phyloP scores from a whole-genome alignment of 1,140 invertebrate species.

The Episyrphus balteatus region DNA sequence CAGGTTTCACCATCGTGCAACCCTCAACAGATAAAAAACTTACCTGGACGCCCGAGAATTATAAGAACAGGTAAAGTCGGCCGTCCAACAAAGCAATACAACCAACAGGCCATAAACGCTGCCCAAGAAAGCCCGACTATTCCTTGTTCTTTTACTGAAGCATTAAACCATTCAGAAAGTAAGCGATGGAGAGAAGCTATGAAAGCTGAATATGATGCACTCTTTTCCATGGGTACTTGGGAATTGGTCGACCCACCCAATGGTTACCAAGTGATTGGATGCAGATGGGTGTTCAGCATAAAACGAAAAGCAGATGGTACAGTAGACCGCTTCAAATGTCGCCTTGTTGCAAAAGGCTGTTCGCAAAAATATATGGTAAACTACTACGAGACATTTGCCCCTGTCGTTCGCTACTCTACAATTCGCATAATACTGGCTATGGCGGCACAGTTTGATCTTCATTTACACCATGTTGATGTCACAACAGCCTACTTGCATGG shows the following conservation, averaged over 20 bases:
- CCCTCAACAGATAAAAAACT: neutral
- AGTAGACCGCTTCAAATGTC: constrained; percentile 25
- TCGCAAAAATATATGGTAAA: constrained; percentile 30
- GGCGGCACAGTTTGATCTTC: constrained; percentile 16
- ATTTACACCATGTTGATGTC: constrained; percentile 29
- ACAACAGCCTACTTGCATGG: constrained; percentile 38
- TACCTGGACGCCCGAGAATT: neutral
- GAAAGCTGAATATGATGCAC: constrained; percentile 14
- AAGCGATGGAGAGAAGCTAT: constrained; percentile 22
- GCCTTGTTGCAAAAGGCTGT: constrained; percentile 35
- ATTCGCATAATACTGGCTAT: constrained; percentile 28
- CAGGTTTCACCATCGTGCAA: too few relatives aligned
- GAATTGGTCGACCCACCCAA: constrained; percentile 4
- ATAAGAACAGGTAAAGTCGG: constrained; percentile 1
- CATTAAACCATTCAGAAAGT: neutral
- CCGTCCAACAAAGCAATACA: constrained; percentile 3
- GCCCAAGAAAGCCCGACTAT: neutral
- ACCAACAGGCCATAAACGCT: neutral
- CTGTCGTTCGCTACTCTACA: constrained; percentile 24
- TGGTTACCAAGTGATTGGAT: constrained; percentile 1
- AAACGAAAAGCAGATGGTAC: constrained; percentile 9
- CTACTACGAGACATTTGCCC: constrained; percentile 31
- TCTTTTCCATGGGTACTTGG: constrained; percentile 20
- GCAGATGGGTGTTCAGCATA: constrained; percentile 16
- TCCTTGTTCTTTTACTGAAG: neutral